These are phyloP conservation scores for Ylistrum balloti DNA, from an alignment of 1,140 invertebrate genomes.

Conservation along the genomic window DNA sequence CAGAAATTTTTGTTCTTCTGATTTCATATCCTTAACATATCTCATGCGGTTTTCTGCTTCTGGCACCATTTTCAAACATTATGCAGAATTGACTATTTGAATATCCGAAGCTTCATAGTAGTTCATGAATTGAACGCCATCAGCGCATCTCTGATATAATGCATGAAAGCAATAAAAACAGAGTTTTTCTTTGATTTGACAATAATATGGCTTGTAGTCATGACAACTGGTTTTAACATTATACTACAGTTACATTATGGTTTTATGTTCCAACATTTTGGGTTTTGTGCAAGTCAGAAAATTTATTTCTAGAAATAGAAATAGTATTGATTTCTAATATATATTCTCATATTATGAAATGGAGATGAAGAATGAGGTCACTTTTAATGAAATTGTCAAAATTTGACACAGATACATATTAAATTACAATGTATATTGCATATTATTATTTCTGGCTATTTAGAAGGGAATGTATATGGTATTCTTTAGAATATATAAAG, in stretches of 20 bases:
- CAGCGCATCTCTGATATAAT: conserved; percentile 10
- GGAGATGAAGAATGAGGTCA: not conserved
- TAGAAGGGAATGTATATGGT: not conserved
- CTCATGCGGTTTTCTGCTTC: not conserved
- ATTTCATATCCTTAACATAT: not conserved
- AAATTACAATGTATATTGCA: no score
- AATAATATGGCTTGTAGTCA: not conserved
- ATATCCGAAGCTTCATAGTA: not conserved
- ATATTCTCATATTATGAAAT: not conserved
- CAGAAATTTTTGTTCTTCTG: not conserved
- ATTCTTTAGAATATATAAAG: no score
- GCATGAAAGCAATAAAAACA: conserved; percentile 3
- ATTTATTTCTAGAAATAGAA: not conserved
- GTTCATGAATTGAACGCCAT: not conserved
- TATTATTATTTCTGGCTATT: not conserved
- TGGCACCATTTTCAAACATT: not conserved
- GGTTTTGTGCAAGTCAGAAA: conserved; percentile 14
- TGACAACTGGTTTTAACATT: conserved; percentile 28
- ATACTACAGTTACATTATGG: not conserved
- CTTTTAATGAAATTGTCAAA: conserved; percentile 10
- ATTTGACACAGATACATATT: not conserved
- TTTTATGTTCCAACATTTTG: not conserved
- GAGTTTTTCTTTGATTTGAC: not conserved
- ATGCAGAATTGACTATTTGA: not conserved
- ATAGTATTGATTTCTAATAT: not conserved